These are phyloP conservation scores for Eupithecia subfuscata DNA, from an alignment of 2,888 invertebrate species.

Conservation along the genomic window DNA sequence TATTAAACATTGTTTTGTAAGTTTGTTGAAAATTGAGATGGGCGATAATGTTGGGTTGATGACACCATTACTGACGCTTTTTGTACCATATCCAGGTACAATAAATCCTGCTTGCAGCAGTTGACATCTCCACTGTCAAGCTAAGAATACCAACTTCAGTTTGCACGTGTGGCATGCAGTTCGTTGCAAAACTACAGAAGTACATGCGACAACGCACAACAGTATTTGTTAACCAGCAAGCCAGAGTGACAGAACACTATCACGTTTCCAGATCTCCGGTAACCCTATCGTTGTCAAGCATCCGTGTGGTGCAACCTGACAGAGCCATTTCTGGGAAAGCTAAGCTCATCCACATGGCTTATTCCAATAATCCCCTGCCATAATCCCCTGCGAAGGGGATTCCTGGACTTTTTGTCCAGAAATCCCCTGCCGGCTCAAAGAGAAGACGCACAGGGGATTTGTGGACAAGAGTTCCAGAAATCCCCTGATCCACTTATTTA, in stretches of 20 bases:
- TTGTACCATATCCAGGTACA: no score
- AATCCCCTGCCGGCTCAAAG: no score
- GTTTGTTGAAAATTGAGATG: neutral
- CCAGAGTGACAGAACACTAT: neutral
- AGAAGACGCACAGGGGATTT: no score
- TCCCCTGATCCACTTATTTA: no score
- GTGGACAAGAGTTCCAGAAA: no score
- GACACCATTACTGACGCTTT: neutral
- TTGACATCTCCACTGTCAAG: neutral
- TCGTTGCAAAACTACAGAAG: neutral
- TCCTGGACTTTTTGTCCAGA: no score
- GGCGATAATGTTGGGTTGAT: neutral
- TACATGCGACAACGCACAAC: neutral
- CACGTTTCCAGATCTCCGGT: constrained; percentile 4
- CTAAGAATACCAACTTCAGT: neutral
- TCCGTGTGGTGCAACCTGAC: neutral
- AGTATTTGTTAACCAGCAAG: neutral
- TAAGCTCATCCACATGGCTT: neutral
- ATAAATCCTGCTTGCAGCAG: neutral
- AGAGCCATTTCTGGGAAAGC: neutral
- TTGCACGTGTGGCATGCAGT: neutral
- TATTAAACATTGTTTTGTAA: neutral
- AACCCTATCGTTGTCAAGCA: neutral
- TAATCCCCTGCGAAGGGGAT: no score
- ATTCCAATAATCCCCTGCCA: no score